Percentiles rank a stretch among this genome's conserved stretches.
Evolutionary conservation across 2,113 vertebrate species (phyloP).

Genomic region (Leptocoma aspasia): DNA sequence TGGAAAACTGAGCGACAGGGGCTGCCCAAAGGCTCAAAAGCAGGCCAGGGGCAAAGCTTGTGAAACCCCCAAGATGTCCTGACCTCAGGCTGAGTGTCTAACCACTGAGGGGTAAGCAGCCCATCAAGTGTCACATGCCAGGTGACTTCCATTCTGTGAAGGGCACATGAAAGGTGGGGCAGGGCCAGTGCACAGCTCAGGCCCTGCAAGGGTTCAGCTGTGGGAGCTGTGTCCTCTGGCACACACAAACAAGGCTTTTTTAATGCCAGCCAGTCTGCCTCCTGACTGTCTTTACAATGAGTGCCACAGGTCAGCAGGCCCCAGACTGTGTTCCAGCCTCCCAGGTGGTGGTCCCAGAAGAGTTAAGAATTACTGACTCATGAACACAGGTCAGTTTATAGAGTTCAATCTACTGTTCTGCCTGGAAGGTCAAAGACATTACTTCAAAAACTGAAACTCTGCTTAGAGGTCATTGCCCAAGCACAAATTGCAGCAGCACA

Average conservation of each 20-base stretch:
- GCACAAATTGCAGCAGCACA: background rate
- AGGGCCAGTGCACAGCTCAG: background rate
- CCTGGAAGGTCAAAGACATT: slow-evolving; percentile 1
- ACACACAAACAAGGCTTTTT: background rate
- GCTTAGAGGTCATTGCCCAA: slow-evolving; percentile 18
- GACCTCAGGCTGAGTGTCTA: background rate
- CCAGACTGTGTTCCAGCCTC: background rate
- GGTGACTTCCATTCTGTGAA: background rate
- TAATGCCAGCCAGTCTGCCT: background rate
- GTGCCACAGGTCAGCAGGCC: background rate
- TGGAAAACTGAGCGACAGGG: background rate
- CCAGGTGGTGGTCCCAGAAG: background rate
- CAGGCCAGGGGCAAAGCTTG: background rate
- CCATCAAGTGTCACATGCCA: background rate
- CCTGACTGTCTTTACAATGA: background rate
- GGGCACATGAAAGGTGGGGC: background rate
- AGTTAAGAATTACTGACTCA: background rate
- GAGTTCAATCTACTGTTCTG: background rate
- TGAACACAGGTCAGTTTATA: background rate
- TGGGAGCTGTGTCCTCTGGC: background rate
- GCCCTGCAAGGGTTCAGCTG: background rate
- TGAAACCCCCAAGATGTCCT: background rate
- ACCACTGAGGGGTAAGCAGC: background rate
- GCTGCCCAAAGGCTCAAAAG: background rate
- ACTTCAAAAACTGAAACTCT: background rate